phyloP scores from a whole-genome alignment of 2,113 vertebrate species.

The Oreochromis tanganicae region DNA sequence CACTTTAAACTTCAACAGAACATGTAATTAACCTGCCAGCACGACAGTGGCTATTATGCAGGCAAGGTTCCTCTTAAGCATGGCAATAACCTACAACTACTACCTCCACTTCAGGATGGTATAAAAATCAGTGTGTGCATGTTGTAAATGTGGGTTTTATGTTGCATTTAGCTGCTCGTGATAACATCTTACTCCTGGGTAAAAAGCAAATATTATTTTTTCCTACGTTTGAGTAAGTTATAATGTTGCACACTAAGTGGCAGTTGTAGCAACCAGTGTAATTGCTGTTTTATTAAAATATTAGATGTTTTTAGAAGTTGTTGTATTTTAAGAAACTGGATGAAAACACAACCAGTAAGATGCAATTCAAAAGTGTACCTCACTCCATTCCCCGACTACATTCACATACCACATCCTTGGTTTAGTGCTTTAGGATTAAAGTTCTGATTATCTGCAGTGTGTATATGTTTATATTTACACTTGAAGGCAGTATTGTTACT shows the following conservation, averaged over 20 bases:
- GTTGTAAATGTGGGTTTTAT: slow-evolving; percentile 9
- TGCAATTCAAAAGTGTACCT: not conserved
- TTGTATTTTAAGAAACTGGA: not conserved
- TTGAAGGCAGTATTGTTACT: not conserved
- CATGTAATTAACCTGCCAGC: slow-evolving; percentile 59
- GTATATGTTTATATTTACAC: not conserved
- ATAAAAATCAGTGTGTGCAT: slow-evolving; percentile 14
- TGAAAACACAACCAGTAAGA: not conserved
- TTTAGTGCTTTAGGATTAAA: not conserved
- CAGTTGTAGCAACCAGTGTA: not conserved
- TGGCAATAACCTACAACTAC: not conserved
- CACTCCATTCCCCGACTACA: not conserved
- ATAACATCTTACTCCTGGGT: not conserved
- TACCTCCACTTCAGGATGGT: slow-evolving; percentile 8
- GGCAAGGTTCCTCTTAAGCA: slow-evolving; percentile 36
- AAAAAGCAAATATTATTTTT: not conserved
- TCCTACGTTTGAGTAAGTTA: not conserved
- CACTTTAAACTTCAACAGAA: slow-evolving; percentile 31
- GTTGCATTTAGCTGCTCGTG: not conserved
- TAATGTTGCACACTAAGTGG: not conserved
- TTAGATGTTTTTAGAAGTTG: not conserved
- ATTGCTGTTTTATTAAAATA: not conserved
- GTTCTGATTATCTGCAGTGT: not conserved
- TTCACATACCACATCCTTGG: not conserved
- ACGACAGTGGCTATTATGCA: slow-evolving; percentile 7